A percentile compares a stretch with the other conserved stretches of the same genome.
phyloP scores from a whole-genome alignment of 2,797 vertebrate species.

The Muscicapa comitata region DNA sequence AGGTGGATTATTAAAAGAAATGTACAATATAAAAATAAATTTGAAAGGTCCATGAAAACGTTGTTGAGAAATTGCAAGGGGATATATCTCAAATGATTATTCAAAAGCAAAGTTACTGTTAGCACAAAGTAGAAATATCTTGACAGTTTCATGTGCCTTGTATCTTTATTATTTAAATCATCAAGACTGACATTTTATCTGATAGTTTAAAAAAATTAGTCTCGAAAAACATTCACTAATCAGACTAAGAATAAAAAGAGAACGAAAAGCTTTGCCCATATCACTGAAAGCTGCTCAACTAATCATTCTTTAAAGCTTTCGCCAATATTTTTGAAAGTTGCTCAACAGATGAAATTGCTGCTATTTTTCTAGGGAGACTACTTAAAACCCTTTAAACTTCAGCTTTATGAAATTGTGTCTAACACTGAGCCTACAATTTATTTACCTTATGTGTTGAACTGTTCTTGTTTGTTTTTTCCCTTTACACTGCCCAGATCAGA shows the following conservation, averaged over 20 bases:
- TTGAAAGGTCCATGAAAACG: not conserved
- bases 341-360: not conserved
- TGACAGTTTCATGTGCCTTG: not conserved
- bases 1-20: not conserved
- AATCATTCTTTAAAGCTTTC: not conserved
- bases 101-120: not conserved
- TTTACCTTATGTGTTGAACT: not conserved
- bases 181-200: not conserved
- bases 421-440: rapidly evolving
- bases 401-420: not conserved
- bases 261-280: not conserved
- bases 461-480: not conserved
- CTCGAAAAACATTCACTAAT: not conserved
- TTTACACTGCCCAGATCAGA: not conserved
- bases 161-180: not conserved
- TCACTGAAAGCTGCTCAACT: not conserved
- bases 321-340: not conserved
- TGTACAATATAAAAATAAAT: not conserved
- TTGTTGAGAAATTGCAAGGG: not conserved
- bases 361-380: not conserved
- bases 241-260: not conserved
- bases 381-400: not conserved
- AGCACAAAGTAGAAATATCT: not conserved
- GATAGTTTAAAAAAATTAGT: not conserved
- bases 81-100: not conserved